Evolutionary conservation across 2,113 vertebrate genomes (phyloP).

Genomic region (Blennius ocellaris): DNA sequence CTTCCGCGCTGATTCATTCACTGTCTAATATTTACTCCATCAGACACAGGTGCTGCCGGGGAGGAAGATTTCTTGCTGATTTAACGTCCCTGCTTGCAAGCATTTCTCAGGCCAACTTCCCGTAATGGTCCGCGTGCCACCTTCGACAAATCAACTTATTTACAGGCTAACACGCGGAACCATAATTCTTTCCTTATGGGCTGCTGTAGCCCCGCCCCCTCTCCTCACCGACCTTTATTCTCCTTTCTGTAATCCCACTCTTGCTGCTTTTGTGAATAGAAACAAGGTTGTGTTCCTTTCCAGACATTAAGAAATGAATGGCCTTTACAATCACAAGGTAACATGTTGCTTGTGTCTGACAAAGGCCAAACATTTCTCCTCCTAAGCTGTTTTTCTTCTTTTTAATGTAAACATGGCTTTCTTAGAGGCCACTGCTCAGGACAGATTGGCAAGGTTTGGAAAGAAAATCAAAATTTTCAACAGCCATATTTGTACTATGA

Average conservation of each 20-base stretch:
- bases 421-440: too few relatives aligned
- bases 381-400: too few relatives aligned
- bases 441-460: too few relatives aligned
- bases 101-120: conserved; percentile 33
- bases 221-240: background rate
- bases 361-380: too few relatives aligned
- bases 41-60: conserved; percentile 43
- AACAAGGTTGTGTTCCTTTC: background rate
- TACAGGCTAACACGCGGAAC: conserved; percentile 15
- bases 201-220: background rate
- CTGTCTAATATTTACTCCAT: conserved; percentile 56
- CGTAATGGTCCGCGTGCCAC: conserved; percentile 24
- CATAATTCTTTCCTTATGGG: conserved; percentile 26
- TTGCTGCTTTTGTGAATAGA: background rate
- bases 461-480: too few relatives aligned
- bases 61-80: conserved; percentile 28
- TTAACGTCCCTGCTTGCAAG: conserved; percentile 34
- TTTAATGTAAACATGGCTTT: too few relatives aligned
- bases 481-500: too few relatives aligned
- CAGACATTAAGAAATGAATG: too few relatives aligned
- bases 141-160: conserved; percentile 57
- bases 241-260: background rate
- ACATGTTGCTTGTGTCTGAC: too few relatives aligned
- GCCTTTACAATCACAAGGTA: too few relatives aligned
- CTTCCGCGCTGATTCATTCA: conserved; percentile 49